Conservation (phyloP, 1,140 invertebrate genomes). For the Potamilus streckersoni region DNA sequence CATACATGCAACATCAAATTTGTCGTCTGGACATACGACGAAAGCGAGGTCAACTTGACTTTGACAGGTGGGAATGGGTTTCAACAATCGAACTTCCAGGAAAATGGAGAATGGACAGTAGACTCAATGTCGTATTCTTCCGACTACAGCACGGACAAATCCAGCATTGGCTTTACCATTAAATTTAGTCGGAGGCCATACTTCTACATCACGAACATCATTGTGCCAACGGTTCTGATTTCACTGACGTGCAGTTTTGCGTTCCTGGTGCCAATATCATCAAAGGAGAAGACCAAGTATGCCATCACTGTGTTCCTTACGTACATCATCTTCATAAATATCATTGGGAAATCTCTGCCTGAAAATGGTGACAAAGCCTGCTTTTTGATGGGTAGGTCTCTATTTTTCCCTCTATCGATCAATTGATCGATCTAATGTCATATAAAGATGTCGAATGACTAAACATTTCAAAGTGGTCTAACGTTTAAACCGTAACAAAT, state of each 20-base stretch:
- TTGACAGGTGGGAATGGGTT: slow-evolving; percentile 68
- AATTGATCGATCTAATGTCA: too few species aligned
- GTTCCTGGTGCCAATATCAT: slow-evolving; percentile 72
- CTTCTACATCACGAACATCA: slow-evolving; percentile 35
- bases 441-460: too few species aligned
- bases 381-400: slow-evolving; percentile 26
- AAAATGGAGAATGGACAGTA: slow-evolving; percentile 72
- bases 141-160: slow-evolving; percentile 5
- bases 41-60: slow-evolving; percentile 64
- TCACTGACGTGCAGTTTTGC: slow-evolving; percentile 37
- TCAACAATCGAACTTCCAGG: slow-evolving; percentile 71
- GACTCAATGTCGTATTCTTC: background rate
- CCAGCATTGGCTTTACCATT: slow-evolving; percentile 5
- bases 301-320: slow-evolving; percentile 80
- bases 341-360: slow-evolving; percentile 33
- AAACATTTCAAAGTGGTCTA: too few species aligned
- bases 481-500: background rate
- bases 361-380: slow-evolving; percentile 27
- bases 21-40: slow-evolving; percentile 43
- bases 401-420: too few species aligned
- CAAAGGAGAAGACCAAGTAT: slow-evolving; percentile 73
- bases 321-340: slow-evolving; percentile 64
- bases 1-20: slow-evolving; percentile 74
- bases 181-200: slow-evolving; percentile 14
- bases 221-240: slow-evolving; percentile 38